A percentile compares a stretch with the other conserved stretches of the same genome.
phyloP scores from a whole-genome alignment of 2,888 invertebrate species.

The Tachina fera region DNA sequence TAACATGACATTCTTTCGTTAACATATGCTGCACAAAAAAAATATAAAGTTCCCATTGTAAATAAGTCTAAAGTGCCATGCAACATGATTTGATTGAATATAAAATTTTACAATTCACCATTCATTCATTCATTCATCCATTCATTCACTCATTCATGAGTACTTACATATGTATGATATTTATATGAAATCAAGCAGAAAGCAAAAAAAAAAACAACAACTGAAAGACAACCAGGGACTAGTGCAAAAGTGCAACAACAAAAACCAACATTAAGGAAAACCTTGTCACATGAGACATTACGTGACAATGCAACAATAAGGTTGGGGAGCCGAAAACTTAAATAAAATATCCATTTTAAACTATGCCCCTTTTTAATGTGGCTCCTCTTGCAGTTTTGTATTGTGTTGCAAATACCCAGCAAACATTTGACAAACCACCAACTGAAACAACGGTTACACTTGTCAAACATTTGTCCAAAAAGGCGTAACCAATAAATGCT shows the following conservation, averaged over 20 bases:
- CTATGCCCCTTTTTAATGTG: conserved; percentile 28
- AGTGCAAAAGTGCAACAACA: conserved; percentile 64
- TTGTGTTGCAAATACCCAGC: not conserved
- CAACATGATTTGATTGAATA: conserved; percentile 64
- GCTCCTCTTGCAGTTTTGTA: conserved; percentile 10
- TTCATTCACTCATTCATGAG: conserved; percentile 42
- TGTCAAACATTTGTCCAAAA: too few species aligned
- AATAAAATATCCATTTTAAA: conserved; percentile 34
- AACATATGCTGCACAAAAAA: not conserved
- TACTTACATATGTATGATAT: not conserved
- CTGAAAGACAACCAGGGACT: conserved; percentile 40
- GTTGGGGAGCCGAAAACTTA: conserved; percentile 44
- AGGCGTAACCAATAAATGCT: too few species aligned
- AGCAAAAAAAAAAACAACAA: not conserved
- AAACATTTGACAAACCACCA: not conserved
- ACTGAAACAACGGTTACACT: too few species aligned
- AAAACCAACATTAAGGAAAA: not conserved
- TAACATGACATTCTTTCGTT: conserved; percentile 10
- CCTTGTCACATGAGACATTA: conserved; percentile 52
- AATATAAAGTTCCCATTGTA: conserved; percentile 44
- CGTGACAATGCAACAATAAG: conserved; percentile 68
- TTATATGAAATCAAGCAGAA: not conserved
- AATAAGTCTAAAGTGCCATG: conserved; percentile 29
- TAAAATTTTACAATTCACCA: conserved; percentile 56
- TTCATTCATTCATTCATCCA: conserved; percentile 21